Conservation (phyloP, 2,797 vertebrate species). For the Heteromormyrus szaboi region DNA sequence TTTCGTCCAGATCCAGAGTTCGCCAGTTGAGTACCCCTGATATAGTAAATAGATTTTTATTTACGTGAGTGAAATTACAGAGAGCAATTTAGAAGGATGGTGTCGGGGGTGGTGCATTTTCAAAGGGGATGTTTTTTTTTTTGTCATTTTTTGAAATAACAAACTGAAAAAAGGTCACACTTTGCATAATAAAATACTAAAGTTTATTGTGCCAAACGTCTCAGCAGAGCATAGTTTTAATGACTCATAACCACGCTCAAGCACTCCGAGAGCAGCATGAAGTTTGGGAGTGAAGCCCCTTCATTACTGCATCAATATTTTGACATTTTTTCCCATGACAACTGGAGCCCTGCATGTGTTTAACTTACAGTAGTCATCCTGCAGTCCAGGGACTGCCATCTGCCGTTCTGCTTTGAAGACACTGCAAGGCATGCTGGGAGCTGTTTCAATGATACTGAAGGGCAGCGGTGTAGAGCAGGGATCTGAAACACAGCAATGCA, state of each 20-base stretch:
- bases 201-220: background rate
- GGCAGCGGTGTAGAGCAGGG: constrained; percentile 26
- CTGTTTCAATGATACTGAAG: constrained; percentile 35
- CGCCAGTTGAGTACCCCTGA: background rate
- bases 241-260: background rate
- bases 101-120: background rate
- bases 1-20: background rate
- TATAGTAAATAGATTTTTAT: background rate
- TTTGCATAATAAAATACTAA: background rate
- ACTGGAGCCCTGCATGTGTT: background rate
- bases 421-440: background rate
- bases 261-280: background rate
- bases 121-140: background rate
- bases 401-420: constrained; percentile 36
- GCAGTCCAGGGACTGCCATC: constrained; percentile 55
- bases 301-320: background rate
- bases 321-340: background rate
- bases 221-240: background rate
- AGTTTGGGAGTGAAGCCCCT: background rate
- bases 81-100: background rate
- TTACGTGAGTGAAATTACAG: background rate
- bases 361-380: constrained; percentile 67
- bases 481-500: constrained; percentile 1
- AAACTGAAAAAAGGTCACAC: background rate
- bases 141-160: background rate